These are phyloP conservation scores for Galago senegalensis DNA, from an alignment of 2,797 vertebrate species.

Conservation along the genomic window DNA sequence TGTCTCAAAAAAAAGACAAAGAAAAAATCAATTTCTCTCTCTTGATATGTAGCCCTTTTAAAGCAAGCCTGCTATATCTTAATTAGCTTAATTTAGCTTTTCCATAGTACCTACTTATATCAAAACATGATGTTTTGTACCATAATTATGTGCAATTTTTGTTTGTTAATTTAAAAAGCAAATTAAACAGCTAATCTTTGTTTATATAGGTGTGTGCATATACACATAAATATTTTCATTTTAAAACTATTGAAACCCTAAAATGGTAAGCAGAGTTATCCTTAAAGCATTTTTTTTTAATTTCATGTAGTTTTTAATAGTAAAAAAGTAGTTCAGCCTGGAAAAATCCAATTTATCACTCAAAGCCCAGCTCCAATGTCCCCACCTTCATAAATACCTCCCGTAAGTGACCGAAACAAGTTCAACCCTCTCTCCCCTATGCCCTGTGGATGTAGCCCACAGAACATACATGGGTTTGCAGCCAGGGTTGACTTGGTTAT, in stretches of 20 bases:
- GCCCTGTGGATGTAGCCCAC: background rate
- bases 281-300: background rate
- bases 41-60: background rate
- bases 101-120: background rate
- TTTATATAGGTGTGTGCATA: background rate
- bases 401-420: background rate
- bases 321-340: background rate
- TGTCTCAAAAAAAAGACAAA: no score
- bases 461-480: rapidly evolving
- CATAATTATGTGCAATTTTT: background rate
- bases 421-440: background rate
- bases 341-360: background rate
- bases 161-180: background rate
- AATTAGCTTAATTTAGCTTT: background rate
- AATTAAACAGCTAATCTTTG: background rate
- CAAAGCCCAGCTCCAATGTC: background rate
- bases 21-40: background rate
- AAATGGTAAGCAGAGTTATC: background rate
- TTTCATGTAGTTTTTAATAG: background rate
- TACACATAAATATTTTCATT: background rate
- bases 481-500: background rate
- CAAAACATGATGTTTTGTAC: background rate
- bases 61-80: background rate
- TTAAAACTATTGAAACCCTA: background rate
- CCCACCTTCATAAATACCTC: background rate